These are phyloP conservation scores for Drosophila suboccidentalis DNA, from an alignment of 2,888 invertebrate species.

Conservation along the genomic window DNA sequence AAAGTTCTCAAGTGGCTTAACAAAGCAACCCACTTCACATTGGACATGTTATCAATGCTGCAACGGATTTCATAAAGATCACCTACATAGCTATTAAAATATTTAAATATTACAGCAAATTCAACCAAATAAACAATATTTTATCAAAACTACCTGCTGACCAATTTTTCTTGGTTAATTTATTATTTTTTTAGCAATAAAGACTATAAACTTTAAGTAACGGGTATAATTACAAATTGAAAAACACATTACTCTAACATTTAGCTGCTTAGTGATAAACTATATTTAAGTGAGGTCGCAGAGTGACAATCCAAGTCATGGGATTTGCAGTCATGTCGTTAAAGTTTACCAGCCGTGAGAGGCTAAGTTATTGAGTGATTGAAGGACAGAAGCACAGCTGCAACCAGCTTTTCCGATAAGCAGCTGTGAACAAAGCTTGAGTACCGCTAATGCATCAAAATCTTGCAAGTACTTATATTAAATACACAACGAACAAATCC, in stretches of 20 bases:
- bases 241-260: background rate
- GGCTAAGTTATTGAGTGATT: constrained; percentile 7
- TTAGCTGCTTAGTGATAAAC: background rate
- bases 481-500: constrained; percentile 11
- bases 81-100: too few species aligned
- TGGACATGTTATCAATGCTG: background rate
- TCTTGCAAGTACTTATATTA: constrained; percentile 27
- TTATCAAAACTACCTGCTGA: background rate
- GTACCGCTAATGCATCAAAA: constrained; percentile 35
- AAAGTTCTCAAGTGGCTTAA: constrained; percentile 24
- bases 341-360: constrained; percentile 15
- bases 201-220: too few species aligned
- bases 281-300: background rate
- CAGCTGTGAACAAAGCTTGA: constrained; percentile 22
- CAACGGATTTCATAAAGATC: background rate
- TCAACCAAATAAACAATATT: too few species aligned
- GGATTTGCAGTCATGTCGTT: constrained; percentile 9
- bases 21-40: background rate
- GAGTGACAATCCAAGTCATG: background rate
- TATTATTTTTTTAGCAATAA: too few species aligned
- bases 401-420: constrained; percentile 5
- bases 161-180: too few species aligned
- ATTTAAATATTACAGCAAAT: too few species aligned
- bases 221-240: too few species aligned
- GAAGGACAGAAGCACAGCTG: constrained; percentile 4